phyloP scores from a whole-genome alignment of 1,140 invertebrate species.

The Drosophila busckii region DNA sequence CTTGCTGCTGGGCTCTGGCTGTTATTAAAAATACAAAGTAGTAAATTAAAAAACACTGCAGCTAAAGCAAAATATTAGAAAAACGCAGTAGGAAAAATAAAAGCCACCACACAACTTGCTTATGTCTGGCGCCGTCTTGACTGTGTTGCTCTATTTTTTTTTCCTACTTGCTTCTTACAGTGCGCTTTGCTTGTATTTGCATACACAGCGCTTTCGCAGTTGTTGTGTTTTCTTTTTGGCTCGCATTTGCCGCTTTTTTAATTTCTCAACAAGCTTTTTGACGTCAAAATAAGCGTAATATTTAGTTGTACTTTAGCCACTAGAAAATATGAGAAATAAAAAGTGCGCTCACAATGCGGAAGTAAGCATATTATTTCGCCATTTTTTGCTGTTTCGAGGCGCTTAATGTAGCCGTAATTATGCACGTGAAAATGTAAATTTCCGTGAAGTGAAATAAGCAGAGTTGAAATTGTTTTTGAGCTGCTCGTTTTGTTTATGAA shows the following conservation, averaged over 20 bases:
- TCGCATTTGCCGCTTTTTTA: constrained; percentile 56
- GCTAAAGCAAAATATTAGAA: constrained; percentile 34
- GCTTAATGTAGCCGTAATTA: constrained; percentile 38
- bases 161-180: neutral
- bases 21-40: constrained; percentile 54
- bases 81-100: constrained; percentile 52
- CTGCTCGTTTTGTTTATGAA: too few relatives aligned
- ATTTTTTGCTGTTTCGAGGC: constrained; percentile 34
- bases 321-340: constrained; percentile 10
- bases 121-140: constrained; percentile 24
- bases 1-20: constrained; percentile 5
- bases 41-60: constrained; percentile 46
- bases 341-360: constrained; percentile 48
- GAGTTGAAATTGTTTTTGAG: constrained; percentile 31
- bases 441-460: constrained; percentile 37
- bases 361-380: constrained; percentile 54
- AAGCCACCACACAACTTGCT: constrained; percentile 25
- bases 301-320: constrained; percentile 37
- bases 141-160: constrained; percentile 11
- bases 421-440: constrained; percentile 54
- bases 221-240: constrained; percentile 1
- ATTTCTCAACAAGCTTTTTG: constrained; percentile 60
- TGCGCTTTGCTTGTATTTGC: constrained; percentile 9
- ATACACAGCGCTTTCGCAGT: constrained; percentile 1
- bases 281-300: constrained; percentile 61